phyloP scores from a whole-genome alignment of 2,888 invertebrate genomes.

The Lasioglossum villosulum region DNA sequence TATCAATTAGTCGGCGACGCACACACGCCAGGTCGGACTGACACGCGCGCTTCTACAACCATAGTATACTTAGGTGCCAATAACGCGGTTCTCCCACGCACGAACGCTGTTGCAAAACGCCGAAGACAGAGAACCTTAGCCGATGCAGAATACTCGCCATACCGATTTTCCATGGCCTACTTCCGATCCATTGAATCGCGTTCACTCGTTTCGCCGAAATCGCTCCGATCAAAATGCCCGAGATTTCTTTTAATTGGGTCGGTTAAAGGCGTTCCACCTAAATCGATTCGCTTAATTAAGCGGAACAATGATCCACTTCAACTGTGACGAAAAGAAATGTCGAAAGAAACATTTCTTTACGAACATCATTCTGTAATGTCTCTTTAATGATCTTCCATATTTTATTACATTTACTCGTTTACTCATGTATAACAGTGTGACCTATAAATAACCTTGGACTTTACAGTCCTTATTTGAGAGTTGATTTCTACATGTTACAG shows the following conservation, averaged over 20 bases:
- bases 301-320: neutral
- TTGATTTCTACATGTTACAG: too few species aligned
- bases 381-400: neutral
- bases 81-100: slow-evolving; percentile 54
- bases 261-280: too few species aligned
- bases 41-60: slow-evolving; percentile 20
- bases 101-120: slow-evolving; percentile 29
- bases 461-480: too few species aligned
- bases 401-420: neutral
- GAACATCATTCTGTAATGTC: too few species aligned
- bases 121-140: slow-evolving; percentile 19
- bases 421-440: neutral
- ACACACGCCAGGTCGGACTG: slow-evolving; percentile 12
- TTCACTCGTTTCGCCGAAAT: neutral
- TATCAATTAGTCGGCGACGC: slow-evolving; percentile 55
- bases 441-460: neutral
- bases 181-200: slow-evolving; percentile 1
- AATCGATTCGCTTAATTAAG: neutral
- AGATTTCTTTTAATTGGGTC: neutral
- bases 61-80: slow-evolving; percentile 24
- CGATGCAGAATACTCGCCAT: slow-evolving; percentile 18
- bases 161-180: slow-evolving; percentile 30
- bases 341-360: neutral
- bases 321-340: neutral
- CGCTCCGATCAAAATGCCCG: neutral